Percentiles rank a stretch among this genome's conserved stretches.
Conservation (phyloP, 2,797 vertebrate species). For the Labroides dimidiatus region DNA sequence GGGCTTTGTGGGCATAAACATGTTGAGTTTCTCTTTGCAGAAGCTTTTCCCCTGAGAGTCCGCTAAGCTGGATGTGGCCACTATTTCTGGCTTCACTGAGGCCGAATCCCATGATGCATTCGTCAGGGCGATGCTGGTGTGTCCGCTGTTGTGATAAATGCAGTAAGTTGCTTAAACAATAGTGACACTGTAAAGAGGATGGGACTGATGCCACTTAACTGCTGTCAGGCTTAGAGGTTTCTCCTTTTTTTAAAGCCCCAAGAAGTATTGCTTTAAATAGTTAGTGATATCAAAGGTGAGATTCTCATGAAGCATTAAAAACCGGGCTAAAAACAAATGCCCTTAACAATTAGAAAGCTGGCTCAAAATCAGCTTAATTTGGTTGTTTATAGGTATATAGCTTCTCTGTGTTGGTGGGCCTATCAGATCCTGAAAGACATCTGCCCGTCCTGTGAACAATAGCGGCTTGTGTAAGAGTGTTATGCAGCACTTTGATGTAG, state of each 20-base stretch:
- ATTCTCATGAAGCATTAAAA: neutral
- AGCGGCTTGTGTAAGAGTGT: neutral
- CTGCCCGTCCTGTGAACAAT: too few relatives aligned
- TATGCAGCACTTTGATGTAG: neutral
- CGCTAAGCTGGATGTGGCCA: conserved; percentile 88
- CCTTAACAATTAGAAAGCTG: neutral
- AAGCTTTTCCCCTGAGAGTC: conserved; percentile 89
- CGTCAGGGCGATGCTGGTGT: conserved; percentile 87
- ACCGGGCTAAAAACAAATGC: neutral
- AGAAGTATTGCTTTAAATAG: neutral
- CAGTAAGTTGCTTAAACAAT: conserved; percentile 6
- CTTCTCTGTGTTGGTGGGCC: too few relatives aligned
- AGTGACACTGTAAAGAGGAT: conserved; percentile 1
- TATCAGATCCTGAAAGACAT: neutral
- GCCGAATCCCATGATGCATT: conserved; percentile 88
- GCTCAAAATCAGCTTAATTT: too few relatives aligned
- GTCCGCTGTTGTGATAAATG: conserved; percentile 21
- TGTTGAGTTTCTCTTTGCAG: conserved; percentile 69
- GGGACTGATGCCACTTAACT: neutral
- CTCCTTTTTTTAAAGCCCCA: neutral
- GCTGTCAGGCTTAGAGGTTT: neutral
- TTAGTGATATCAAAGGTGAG: neutral
- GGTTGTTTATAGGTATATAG: too few relatives aligned
- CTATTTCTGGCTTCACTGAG: conserved; percentile 88
- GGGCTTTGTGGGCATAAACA: conserved; percentile 19